Percentiles rank a stretch among this genome's conserved stretches.
These are phyloP conservation scores for Himalopsyche kuldschensis DNA, from an alignment of 2,888 invertebrate genomes.

Conservation along the genomic window DNA sequence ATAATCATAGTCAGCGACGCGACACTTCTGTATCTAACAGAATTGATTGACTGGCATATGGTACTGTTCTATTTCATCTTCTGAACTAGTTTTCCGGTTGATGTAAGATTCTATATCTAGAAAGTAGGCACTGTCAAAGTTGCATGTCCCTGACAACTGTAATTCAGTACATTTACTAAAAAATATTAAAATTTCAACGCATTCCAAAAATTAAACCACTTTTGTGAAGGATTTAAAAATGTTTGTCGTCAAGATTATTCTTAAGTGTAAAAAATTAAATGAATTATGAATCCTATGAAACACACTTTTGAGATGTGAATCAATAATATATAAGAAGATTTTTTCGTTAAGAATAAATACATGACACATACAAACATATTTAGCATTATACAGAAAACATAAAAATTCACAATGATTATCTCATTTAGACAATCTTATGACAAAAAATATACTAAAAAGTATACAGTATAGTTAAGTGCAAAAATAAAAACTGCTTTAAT, in stretches of 20 bases:
- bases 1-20: neutral
- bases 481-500: too few relatives aligned
- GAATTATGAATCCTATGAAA: neutral
- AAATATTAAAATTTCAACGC: neutral
- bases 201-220: neutral
- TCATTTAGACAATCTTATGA: too few relatives aligned
- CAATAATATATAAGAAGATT: too few relatives aligned
- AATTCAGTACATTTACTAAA: neutral
- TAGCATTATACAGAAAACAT: too few relatives aligned
- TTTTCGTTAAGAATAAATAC: too few relatives aligned
- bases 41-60: conserved; percentile 4
- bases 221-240: neutral
- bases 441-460: too few relatives aligned
- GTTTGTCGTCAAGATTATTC: neutral
- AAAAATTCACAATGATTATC: too few relatives aligned
- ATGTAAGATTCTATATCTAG: neutral
- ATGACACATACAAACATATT: too few relatives aligned
- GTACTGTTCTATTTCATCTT: neutral
- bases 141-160: neutral
- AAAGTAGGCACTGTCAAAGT: neutral
- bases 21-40: neutral
- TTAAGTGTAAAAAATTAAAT: neutral
- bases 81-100: neutral
- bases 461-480: too few relatives aligned
- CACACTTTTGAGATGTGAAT: too few relatives aligned